These are phyloP conservation scores for Ectemnius continuus DNA, from an alignment of 2,888 invertebrate species.

Conservation along the genomic window DNA sequence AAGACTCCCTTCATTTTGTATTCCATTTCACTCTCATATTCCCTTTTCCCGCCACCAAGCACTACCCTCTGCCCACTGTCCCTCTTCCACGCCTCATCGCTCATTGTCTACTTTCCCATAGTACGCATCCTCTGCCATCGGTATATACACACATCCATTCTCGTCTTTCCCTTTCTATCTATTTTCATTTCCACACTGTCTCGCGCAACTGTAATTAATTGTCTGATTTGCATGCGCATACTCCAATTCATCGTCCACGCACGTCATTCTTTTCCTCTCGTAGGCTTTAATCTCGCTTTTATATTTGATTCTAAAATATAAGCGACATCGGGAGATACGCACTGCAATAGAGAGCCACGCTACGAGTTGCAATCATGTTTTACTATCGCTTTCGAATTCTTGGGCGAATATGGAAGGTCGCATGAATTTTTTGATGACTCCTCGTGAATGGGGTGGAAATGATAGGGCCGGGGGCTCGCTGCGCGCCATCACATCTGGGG, in stretches of 20 bases:
- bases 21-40: slow-evolving; percentile 75
- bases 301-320: too few species aligned
- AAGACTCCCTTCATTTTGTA: slow-evolving; percentile 73
- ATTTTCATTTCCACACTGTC: slow-evolving; percentile 12
- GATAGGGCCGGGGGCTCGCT: neutral
- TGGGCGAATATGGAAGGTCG: too few species aligned
- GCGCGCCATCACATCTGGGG: slow-evolving; percentile 1
- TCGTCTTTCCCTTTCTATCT: slow-evolving; percentile 23
- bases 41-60: slow-evolving; percentile 64
- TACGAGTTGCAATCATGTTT: too few species aligned
- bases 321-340: too few species aligned
- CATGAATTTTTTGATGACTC: neutral
- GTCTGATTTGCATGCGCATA: neutral
- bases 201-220: slow-evolving; percentile 10
- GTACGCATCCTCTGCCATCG: slow-evolving; percentile 20
- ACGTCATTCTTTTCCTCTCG: too few species aligned
- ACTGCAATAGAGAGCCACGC: too few species aligned
- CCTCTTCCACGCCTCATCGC: slow-evolving; percentile 54
- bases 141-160: slow-evolving; percentile 10
- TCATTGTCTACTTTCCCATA: slow-evolving; percentile 73
- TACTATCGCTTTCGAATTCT: too few species aligned
- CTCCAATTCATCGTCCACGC: neutral
- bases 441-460: slow-evolving; percentile 3
- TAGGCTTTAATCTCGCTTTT: too few species aligned
- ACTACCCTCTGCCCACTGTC: too few species aligned